These are phyloP conservation scores for Pandemis heparana DNA, from an alignment of 2,888 invertebrate genomes.

Conservation along the genomic window DNA sequence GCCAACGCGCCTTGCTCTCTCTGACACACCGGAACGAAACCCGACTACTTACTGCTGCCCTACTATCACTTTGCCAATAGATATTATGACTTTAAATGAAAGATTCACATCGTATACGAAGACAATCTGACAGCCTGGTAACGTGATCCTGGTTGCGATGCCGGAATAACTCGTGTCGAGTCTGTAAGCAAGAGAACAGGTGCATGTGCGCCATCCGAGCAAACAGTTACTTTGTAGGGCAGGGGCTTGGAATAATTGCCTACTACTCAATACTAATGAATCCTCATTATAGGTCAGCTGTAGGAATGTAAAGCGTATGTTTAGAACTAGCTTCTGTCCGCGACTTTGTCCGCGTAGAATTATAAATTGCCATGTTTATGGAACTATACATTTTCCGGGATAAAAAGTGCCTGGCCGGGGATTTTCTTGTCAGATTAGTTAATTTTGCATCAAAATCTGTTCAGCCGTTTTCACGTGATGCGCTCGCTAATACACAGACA, in stretches of 20 bases:
- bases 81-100: slow-evolving; percentile 61
- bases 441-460: no score
- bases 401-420: no score
- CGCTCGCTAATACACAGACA: no score
- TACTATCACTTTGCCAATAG: slow-evolving; percentile 76
- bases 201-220: slow-evolving; percentile 44
- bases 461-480: no score
- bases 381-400: no score
- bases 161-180: slow-evolving; percentile 52
- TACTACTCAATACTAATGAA: slow-evolving; percentile 1
- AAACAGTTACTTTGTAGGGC: background rate
- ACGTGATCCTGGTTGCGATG: slow-evolving; percentile 52
- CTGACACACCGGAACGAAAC: slow-evolving; percentile 70
- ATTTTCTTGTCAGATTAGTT: no score
- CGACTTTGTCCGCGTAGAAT: no score
- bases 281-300: background rate
- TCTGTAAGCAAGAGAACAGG: slow-evolving; percentile 47
- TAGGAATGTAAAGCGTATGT: no score
- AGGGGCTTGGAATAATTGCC: background rate
- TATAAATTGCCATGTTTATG: no score
- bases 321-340: no score
- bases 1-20: slow-evolving; percentile 63
- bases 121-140: slow-evolving; percentile 50
- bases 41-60: slow-evolving; percentile 69
- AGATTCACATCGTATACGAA: slow-evolving; percentile 52